Base-by-base conservation (phyloP, 2,113 vertebrate species). In the Rhegmatorhina hoffmannsi region DNA sequence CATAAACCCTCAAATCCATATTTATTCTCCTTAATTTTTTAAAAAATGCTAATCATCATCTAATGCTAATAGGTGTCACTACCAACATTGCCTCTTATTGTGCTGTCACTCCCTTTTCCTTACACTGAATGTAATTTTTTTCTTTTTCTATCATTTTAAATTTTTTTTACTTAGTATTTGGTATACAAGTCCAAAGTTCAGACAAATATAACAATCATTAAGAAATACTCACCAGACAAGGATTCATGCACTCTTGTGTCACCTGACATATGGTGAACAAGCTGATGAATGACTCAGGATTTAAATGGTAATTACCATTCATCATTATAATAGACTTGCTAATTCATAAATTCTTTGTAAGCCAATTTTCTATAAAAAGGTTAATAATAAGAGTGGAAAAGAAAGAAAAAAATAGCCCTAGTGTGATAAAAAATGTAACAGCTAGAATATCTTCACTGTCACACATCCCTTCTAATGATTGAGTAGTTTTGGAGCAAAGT, bases 281-380 rank as follows among this genome's bases (percentile, higher is more conserved):
- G 95, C 97, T 98, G 97, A 98, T 97, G 97, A 98, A 98, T 98
- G 97, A 98, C 97, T 97, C 92, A 97, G 92, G 93, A 96, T 97
- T 98, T 98, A 98, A 98, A 98, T 97, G 96, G 98, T 97, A 98
- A 98, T 98, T 98, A 98, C 97, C 97, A 98, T 98, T 98, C 96
- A 98, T 98, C 98, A 98, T 98, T 98, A 98, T 98, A 98, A 98
- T 97, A 97, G 98, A 98, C 97, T 98, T 98, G 94, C 97, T 98
- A 98, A 98, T 98, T 98, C 97, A 98, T 98, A 98, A 98, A 98
- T 97, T 98, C 97, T 97, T 98, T 97, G 97, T 98, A 98, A 98
- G 97, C 97, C 97, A 98, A 97, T 98, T 97, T 98, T 98, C 97
- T 98, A 97, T 97, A 98, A 97, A 98, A 98, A 98, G 95, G 97